phyloP scores from a whole-genome alignment of 2,113 vertebrate species.

The Ciconia boyciana region DNA sequence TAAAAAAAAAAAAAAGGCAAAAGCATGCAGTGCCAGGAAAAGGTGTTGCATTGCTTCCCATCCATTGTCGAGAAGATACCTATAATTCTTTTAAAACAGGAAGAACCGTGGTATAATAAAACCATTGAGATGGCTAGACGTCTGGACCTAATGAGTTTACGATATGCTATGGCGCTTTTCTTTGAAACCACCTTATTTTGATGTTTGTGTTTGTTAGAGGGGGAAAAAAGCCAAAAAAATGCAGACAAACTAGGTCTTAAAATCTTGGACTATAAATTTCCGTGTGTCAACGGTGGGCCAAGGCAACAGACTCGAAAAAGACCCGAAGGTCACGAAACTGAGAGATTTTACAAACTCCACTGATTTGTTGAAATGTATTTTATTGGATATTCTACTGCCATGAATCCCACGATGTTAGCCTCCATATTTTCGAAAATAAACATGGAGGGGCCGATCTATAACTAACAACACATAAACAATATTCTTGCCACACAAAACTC shows the following conservation, averaged over 20 bases:
- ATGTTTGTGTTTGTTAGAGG: slow-evolving; percentile 88
- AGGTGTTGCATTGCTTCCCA: slow-evolving; percentile 83
- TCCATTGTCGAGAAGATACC: slow-evolving; percentile 84
- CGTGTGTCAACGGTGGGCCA: slow-evolving; percentile 43
- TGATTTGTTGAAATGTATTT: slow-evolving; percentile 24
- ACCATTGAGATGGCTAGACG: slow-evolving; percentile 94
- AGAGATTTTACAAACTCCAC: not conserved
- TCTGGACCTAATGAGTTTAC: slow-evolving; percentile 99
- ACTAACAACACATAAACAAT: not conserved
- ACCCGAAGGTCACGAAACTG: slow-evolving; percentile 7
- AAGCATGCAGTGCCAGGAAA: slow-evolving; percentile 70
- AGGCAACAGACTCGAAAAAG: slow-evolving; percentile 42
- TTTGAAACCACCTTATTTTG: slow-evolving; percentile 90
- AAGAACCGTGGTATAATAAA: slow-evolving; percentile 95
- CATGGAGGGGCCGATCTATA: not conserved
- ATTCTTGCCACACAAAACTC: not conserved
- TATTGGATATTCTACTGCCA: not conserved
- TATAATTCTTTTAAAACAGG: slow-evolving; percentile 95
- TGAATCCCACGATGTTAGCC: not conserved
- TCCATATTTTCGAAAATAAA: not conserved
- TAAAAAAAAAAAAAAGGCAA: not conserved
- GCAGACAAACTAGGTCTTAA: slow-evolving; percentile 81
- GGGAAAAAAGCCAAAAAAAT: slow-evolving; percentile 80
- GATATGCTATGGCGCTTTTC: slow-evolving; percentile 83
- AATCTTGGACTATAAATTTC: slow-evolving; percentile 77